These are phyloP conservation scores for Abscondita cerata DNA, from an alignment of 2,888 invertebrate species.

Conservation along the genomic window DNA sequence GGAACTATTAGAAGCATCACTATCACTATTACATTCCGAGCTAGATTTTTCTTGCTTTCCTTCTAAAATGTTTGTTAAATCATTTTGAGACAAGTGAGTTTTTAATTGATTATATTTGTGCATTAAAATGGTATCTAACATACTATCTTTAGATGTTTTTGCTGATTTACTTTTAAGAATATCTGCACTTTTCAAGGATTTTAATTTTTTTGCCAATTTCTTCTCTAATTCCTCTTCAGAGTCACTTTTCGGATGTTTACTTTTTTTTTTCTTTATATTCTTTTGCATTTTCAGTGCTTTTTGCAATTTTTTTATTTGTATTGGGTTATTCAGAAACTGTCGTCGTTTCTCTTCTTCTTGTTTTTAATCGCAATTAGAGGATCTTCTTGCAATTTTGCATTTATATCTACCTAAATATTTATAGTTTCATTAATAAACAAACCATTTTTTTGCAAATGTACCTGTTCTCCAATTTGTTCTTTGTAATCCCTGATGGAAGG, in stretches of 20 bases:
- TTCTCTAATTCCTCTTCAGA: slow-evolving; percentile 49
- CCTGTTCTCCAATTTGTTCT: slow-evolving; percentile 51
- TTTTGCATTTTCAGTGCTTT: slow-evolving; percentile 72
- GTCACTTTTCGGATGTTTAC: slow-evolving; percentile 45
- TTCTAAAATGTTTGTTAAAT: slow-evolving; percentile 56
- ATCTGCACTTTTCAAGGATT: slow-evolving; percentile 40
- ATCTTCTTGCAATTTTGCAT: slow-evolving; percentile 91
- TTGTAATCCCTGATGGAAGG: slow-evolving; percentile 68
- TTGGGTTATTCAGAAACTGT: slow-evolving; percentile 88
- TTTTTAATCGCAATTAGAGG: slow-evolving; percentile 89
- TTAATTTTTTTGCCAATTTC: slow-evolving; percentile 50
- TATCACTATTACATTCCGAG: slow-evolving; percentile 46
- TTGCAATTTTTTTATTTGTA: slow-evolving; percentile 86
- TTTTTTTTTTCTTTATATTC: slow-evolving; percentile 61
- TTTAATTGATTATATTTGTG: slow-evolving; percentile 74
- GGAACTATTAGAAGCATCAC: slow-evolving; percentile 33
- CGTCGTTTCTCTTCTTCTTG: slow-evolving; percentile 87
- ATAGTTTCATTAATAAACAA: background rate
- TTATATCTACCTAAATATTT: slow-evolving; percentile 87
- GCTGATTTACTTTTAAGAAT: slow-evolving; percentile 44
- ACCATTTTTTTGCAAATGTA: slow-evolving; percentile 26
- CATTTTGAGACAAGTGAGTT: slow-evolving; percentile 59
- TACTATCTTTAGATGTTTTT: slow-evolving; percentile 57
- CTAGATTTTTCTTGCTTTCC: slow-evolving; percentile 56
- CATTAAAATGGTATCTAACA: slow-evolving; percentile 73